Conservation (phyloP, 1,140 invertebrate genomes). For the Hyles euphorbiae region DNA sequence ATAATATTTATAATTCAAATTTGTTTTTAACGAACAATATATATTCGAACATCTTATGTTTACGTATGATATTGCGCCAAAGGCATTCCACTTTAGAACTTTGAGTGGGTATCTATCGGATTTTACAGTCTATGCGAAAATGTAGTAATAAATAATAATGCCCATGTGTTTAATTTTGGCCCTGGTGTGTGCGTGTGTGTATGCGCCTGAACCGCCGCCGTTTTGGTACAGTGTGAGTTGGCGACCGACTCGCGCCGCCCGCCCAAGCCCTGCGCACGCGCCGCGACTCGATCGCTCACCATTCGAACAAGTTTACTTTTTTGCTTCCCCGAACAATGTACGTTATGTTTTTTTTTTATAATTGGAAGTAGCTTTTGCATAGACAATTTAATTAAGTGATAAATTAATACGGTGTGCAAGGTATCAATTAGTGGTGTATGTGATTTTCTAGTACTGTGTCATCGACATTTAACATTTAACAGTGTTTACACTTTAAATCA, state of each 20-base stretch:
- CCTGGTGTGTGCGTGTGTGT: constrained; percentile 14
- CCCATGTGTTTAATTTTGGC: constrained; percentile 55
- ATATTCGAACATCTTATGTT: constrained; percentile 13
- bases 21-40: too few relatives aligned
- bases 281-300: neutral
- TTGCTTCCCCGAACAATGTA: neutral
- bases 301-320: neutral
- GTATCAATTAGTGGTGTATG: too few relatives aligned
- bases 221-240: constrained; percentile 31
- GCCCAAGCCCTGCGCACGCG: constrained; percentile 10
- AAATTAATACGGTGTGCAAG: too few relatives aligned
- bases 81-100: constrained; percentile 35
- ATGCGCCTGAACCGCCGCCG: constrained; percentile 26
- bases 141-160: constrained; percentile 67
- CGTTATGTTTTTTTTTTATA: neutral
- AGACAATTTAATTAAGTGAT: too few relatives aligned
- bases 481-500: too few relatives aligned
- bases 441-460: too few relatives aligned
- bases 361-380: neutral
- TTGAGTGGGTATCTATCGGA: constrained; percentile 33
- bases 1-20: neutral
- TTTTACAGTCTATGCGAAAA: constrained; percentile 53
- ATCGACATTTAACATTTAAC: too few relatives aligned
- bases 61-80: constrained; percentile 38
- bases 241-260: constrained; percentile 29